phyloP scores from a whole-genome alignment of 2,888 invertebrate species.

The Plagodis dolabraria region DNA sequence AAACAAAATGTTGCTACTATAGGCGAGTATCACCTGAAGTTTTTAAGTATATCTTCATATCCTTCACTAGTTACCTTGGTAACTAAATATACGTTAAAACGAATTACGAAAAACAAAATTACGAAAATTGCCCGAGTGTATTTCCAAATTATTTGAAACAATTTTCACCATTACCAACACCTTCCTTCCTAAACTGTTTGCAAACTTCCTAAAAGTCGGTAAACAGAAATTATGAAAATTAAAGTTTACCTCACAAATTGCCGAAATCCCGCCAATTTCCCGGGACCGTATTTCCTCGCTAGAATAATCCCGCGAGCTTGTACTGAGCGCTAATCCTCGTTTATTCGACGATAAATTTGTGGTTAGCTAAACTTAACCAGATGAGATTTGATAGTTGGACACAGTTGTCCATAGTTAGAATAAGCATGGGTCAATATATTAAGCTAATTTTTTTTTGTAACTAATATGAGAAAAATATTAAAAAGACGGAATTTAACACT shows the following conservation, averaged over 20 bases:
- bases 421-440: no score
- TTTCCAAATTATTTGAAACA: background rate
- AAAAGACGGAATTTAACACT: no score
- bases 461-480: no score
- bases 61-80: no score
- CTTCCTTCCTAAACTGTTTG: slow-evolving; percentile 3
- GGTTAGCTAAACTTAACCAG: slow-evolving; percentile 22
- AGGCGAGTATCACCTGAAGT: no score
- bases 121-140: background rate
- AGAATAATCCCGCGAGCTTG: slow-evolving; percentile 27
- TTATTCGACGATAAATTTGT: slow-evolving; percentile 14
- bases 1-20: no score
- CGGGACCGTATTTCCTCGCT: slow-evolving; percentile 29
- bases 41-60: no score
- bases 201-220: slow-evolving; percentile 7
- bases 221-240: slow-evolving; percentile 35
- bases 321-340: slow-evolving; percentile 14
- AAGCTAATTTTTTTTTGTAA: no score
- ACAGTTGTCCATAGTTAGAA: no score
- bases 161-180: background rate
- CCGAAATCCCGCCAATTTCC: slow-evolving; percentile 32
- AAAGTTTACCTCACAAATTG: slow-evolving; percentile 27
- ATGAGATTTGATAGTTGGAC: background rate
- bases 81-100: no score
- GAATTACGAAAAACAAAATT: no score